phyloP scores from a whole-genome alignment of 1,140 invertebrate genomes.

The Philopotamus ludificatus region DNA sequence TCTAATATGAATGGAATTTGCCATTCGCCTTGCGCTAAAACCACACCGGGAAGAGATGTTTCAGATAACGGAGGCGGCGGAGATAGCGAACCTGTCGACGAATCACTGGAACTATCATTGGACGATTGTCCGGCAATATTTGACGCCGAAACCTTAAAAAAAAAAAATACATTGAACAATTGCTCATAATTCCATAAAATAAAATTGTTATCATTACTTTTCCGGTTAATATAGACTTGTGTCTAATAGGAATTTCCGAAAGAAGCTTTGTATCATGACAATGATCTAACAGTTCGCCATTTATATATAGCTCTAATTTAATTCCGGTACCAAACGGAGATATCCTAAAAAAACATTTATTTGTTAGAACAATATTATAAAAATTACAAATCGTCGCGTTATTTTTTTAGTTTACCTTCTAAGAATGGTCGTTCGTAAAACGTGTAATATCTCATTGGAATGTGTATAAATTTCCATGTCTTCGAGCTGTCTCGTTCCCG shows the following conservation, averaged over 20 bases:
- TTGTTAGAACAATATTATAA: background rate
- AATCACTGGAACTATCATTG: conserved; percentile 79
- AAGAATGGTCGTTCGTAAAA: conserved; percentile 61
- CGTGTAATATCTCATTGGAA: conserved; percentile 88
- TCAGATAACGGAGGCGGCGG: conserved; percentile 83
- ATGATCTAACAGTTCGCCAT: conserved; percentile 84
- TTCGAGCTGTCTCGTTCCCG: conserved; percentile 84
- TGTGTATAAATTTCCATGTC: conserved; percentile 93
- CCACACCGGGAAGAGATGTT: conserved; percentile 86
- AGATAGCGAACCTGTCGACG: conserved; percentile 85
- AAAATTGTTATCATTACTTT: conserved; percentile 57
- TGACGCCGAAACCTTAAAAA: conserved; percentile 29
- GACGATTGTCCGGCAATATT: conserved; percentile 49
- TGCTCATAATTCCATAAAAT: background rate
- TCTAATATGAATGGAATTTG: conserved; percentile 90
- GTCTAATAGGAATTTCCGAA: conserved; percentile 81
- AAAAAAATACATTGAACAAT: conserved; percentile 6
- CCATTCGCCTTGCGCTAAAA: conserved; percentile 71
- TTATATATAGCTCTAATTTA: conserved; percentile 88
- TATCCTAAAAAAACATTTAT: conserved; percentile 52
- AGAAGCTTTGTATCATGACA: conserved; percentile 86
- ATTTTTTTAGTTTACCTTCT: conserved; percentile 45
- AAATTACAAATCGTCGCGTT: conserved; percentile 1
- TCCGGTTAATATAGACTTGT: conserved; percentile 90
- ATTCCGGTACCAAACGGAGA: conserved; percentile 66